Evolutionary conservation across 2,113 vertebrate genomes (phyloP), one percentile per base, ranked within the genome.

Genomic region (Speoplatyrhinus poulsoni): DNA sequence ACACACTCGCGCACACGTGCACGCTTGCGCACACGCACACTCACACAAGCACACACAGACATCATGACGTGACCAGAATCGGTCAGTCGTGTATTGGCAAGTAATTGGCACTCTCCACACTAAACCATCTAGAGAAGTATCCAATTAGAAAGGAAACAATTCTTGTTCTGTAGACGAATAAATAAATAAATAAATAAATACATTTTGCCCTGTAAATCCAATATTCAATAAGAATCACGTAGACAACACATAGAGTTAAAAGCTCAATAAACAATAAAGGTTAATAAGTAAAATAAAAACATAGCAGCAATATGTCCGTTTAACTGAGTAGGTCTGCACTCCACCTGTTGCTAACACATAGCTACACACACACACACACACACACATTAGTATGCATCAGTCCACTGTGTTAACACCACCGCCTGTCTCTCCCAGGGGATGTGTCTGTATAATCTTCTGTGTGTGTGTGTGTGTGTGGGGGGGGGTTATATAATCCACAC

Each of bases 401-500:
- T 41, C 36, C 5, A 7, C 52, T 78, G 70, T 78, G 53, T 80
- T 72, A 65, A 26, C 62, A 68, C 58, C 61, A 11, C 67, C 70
- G 54, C 77, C 12, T 68, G 1, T 26, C 59, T 90, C 88, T 66
- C 79, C 58, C 9, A 6, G 73, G 84, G 62, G 86, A 82, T 58
- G 26, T 77, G 70, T 81, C 82, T 55, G 54, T 73, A 67, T 86
- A 79, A 79, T 86, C 84, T 72, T 74, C 50, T 70, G 79, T 74
- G 77, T 81, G 59, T 85, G 26, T 26, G 26, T 26, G 26, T 26
- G 26, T 71, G 60, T 53, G 53, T 59, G 48, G 76, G 76, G 48
- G 74, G 57, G 71, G 26, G 55, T 8, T 26, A 2, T 86, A 70
- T 90, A 90, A 93, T 90, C 90, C 82, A 59, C 82, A 86, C 81